phyloP scores from a whole-genome alignment of 2,113 vertebrate species.

The Turnix velox region DNA sequence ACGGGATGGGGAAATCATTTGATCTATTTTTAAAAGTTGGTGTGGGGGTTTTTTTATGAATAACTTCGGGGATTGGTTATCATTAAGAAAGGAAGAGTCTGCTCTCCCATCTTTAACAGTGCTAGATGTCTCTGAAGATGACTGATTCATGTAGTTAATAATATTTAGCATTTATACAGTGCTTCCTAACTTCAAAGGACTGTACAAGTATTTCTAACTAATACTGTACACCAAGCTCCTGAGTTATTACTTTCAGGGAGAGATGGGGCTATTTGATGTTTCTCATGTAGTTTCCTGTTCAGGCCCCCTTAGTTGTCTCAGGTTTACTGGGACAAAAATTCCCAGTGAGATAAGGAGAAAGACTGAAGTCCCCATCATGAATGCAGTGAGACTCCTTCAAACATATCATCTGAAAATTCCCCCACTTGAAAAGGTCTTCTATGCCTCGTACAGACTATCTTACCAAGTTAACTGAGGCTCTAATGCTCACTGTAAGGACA shows the following conservation, averaged over 20 bases:
- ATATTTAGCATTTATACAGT: constrained; percentile 42
- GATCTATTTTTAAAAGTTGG: constrained; percentile 66
- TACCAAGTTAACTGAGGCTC: neutral
- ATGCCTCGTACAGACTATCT: neutral
- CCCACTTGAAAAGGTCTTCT: neutral
- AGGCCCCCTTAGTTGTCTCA: neutral
- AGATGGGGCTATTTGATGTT: neutral
- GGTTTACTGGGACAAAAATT: neutral
- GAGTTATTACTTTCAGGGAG: neutral
- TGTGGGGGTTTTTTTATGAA: constrained; percentile 51
- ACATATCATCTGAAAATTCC: neutral
- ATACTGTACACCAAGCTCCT: neutral
- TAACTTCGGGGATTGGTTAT: constrained; percentile 45
- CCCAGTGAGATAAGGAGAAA: neutral
- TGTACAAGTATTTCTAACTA: neutral
- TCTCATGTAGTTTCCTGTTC: neutral
- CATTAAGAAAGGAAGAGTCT: constrained; percentile 43
- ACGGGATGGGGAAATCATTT: constrained; percentile 36
- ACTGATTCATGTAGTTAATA: constrained; percentile 46
- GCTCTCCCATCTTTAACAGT: constrained; percentile 22
- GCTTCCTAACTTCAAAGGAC: constrained; percentile 49
- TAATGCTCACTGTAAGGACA: neutral
- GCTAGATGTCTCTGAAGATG: constrained; percentile 41
- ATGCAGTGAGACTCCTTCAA: neutral
- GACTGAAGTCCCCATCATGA: neutral